Conservation (phyloP, 1,140 invertebrate genomes). For the Drosophila seguyi region DNA sequence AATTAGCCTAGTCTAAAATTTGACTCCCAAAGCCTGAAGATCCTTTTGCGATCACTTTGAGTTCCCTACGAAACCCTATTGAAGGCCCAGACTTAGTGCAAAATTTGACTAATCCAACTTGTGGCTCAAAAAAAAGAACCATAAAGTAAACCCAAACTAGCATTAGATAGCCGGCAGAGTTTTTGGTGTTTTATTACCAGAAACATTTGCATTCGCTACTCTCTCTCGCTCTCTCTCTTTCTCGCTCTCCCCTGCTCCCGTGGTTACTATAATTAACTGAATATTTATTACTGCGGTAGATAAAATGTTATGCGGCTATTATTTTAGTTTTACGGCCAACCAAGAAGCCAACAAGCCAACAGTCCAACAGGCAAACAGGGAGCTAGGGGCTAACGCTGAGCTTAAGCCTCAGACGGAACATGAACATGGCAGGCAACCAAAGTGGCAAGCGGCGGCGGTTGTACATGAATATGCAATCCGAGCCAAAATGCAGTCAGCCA, state of each 20-base stretch:
- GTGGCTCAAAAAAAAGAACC: not conserved
- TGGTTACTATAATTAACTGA: constrained; percentile 77
- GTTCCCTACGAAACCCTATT: not conserved
- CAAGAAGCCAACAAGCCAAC: constrained; percentile 45
- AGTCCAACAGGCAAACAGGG: constrained; percentile 15
- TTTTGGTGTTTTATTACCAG: constrained; percentile 46
- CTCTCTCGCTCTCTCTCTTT: not conserved
- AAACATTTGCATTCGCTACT: constrained; percentile 54
- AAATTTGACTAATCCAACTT: constrained; percentile 19
- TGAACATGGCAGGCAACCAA: constrained; percentile 35
- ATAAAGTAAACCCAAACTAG: not conserved
- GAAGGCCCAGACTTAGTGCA: not conserved
- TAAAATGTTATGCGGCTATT: constrained; percentile 83
- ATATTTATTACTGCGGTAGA: constrained; percentile 84
- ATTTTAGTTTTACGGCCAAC: constrained; percentile 81
- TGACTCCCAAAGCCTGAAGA: not conserved
- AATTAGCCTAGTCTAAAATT: not conserved
- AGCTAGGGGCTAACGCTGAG: constrained; percentile 49
- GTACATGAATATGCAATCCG: constrained; percentile 55
- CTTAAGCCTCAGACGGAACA: constrained; percentile 62
- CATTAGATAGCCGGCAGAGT: constrained; percentile 41
- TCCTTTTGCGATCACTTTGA: not conserved
- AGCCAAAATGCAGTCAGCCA: constrained; percentile 64
- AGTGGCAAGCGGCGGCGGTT: constrained; percentile 26
- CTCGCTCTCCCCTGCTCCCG: constrained; percentile 14